Evolutionary conservation across 1,140 invertebrate species (phyloP).

Genomic region (Melipona quadrifasciata): DNA sequence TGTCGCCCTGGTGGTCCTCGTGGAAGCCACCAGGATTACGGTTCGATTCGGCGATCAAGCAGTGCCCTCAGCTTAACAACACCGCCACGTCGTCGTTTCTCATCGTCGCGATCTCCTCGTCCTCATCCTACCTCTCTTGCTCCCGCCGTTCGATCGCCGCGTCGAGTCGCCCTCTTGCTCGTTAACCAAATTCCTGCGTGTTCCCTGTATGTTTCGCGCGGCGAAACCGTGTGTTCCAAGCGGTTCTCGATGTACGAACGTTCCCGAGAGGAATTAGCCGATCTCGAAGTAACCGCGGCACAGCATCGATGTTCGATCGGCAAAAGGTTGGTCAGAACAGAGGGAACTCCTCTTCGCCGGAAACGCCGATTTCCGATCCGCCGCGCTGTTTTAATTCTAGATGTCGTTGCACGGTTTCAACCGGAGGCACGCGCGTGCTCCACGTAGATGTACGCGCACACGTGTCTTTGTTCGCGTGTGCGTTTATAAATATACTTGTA

Average conservation of each 20-base stretch:
- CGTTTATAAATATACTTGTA: slow-evolving; percentile 15
- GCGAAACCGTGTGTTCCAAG: not conserved
- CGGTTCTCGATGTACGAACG: not conserved
- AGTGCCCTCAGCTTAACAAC: not conserved
- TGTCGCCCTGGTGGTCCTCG: slow-evolving; percentile 23
- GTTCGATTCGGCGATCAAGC: slow-evolving; percentile 23
- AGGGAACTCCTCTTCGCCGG: not conserved
- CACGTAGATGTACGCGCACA: slow-evolving; percentile 59
- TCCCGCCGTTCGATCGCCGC: not conserved
- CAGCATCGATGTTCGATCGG: not conserved
- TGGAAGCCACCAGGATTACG: slow-evolving; percentile 17
- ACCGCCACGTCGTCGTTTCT: not conserved
- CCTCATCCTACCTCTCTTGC: not conserved
- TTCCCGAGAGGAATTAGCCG: slow-evolving; percentile 29
- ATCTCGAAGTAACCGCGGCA: not conserved
- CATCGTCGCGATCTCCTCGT: not conserved
- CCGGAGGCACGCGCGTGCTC: slow-evolving; percentile 42
- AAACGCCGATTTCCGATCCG: slow-evolving; percentile 2
- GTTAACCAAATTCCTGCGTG: not conserved
- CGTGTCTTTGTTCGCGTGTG: not conserved
- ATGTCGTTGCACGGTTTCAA: slow-evolving; percentile 72
- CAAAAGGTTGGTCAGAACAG: not conserved
- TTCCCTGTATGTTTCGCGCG: not conserved
- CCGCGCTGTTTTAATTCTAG: slow-evolving; percentile 61
- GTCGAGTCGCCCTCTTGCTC: no score